Conservation (phyloP, 2,888 invertebrate genomes). For the Andricus quercusramuli region DNA sequence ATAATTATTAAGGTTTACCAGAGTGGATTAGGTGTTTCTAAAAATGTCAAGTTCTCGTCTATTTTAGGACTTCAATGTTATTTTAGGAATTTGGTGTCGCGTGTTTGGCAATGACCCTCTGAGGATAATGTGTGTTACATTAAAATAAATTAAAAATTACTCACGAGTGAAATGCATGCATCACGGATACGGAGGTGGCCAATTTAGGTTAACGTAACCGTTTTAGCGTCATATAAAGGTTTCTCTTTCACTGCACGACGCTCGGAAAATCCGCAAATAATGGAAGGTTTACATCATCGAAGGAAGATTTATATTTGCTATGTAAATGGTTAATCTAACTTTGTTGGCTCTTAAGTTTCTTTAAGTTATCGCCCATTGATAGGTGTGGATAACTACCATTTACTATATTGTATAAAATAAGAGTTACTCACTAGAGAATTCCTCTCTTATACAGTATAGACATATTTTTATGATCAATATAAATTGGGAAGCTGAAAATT, state of each 20-base stretch:
- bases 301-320: not conserved
- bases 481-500: not conserved
- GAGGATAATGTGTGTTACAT: not conserved
- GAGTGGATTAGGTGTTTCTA: no score
- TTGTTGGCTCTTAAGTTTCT: not conserved
- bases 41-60: no score
- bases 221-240: conserved; percentile 10
- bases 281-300: not conserved
- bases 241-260: conserved; percentile 27
- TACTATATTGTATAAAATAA: conserved; percentile 1
- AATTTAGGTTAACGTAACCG: conserved; percentile 9
- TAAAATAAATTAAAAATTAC: conserved; percentile 4
- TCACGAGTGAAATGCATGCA: conserved; percentile 19
- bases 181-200: conserved; percentile 20
- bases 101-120: no score
- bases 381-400: not conserved
- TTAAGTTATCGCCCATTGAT: not conserved
- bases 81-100: no score
- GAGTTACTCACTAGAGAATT: not conserved
- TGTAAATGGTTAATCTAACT: not conserved
- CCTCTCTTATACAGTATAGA: not conserved
- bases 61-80: no score
- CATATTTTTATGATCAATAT: not conserved
- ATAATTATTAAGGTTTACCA: not conserved
- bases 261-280: conserved; percentile 36